Conservation (phyloP, 1,140 invertebrate species). For the Phymastichus coffea region DNA sequence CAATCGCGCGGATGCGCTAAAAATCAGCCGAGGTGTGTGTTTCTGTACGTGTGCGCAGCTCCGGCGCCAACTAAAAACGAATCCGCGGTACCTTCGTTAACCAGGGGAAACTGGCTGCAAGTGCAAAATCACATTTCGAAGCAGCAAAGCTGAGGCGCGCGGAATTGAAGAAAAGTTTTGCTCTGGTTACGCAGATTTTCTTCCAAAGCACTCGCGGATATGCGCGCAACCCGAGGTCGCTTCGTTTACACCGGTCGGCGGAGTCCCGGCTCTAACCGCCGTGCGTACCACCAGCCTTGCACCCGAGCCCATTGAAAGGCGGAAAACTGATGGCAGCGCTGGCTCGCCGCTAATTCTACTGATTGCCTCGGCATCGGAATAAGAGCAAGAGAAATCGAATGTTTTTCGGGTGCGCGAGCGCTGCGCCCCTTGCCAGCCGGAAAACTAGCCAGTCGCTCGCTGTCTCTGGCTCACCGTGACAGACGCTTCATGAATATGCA, state of each 20-base stretch:
- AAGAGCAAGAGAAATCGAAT: no score
- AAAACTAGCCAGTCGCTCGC: no score
- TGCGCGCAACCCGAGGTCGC: background rate
- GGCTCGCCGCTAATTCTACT: no score
- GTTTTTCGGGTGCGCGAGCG: no score
- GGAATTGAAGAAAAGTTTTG: background rate
- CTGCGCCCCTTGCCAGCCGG: no score
- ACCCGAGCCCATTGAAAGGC: background rate
- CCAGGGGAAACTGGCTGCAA: background rate
- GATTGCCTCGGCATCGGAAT: no score
- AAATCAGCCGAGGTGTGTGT: background rate
- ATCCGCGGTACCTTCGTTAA: background rate
- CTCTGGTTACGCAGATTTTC: background rate
- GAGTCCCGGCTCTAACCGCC: background rate
- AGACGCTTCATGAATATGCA: no score
- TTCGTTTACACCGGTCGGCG: background rate
- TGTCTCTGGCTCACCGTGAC: no score
- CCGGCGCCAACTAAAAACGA: background rate
- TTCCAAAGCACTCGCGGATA: slow-evolving; percentile 14
- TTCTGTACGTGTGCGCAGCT: background rate
- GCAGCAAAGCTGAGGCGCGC: background rate
- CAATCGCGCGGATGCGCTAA: no score
- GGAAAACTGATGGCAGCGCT: no score
- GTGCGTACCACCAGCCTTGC: background rate
- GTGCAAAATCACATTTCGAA: slow-evolving; percentile 10